Base-by-base conservation (phyloP, 2,888 invertebrate genomes). In the Drosophila longiperda region DNA sequence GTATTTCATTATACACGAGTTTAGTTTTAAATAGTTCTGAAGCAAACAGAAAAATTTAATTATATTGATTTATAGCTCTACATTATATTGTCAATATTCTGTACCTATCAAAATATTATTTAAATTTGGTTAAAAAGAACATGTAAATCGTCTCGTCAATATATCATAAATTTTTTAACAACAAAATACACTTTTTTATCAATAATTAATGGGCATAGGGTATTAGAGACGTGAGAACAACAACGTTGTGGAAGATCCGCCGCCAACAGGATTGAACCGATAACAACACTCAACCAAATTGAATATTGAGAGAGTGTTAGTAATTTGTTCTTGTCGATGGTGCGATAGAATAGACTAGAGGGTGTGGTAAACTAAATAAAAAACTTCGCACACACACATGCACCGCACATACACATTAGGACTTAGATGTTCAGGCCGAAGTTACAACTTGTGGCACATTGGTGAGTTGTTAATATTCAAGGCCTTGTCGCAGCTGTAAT, bases 381-480 rank as follows among this genome's bases (percentile, higher is more conserved):
- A 55, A 61, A 66, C 32, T 49, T 50, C 82, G 64, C 29, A 57
- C 38, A 26, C 8, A 29, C 8, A 26, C 20, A 40, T 29, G 29
- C 29, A 29, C 29, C 29, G 29, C 38, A 55, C 12, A 38, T 11
- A 32, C n/a, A 34, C 9, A 50, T 15, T 8, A 23, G 17, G 29
- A 29, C 38, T 32, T 20, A 40, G 29, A 40, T 33, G 45, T 34
- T 49, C 58, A 48, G 62, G 54, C 65, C 69, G 75, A 38, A 45
- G 57, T 62, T 64, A 66, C 65, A 80, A 83, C 73, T 77, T 83
- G 78, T 81, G 65, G 65, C 82, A 74, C 71, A 83, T 84, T 52
- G 71, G 84, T 66, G 74, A 73, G 70, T 60, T 84, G 81, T 77
- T 81, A 74, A 84, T 77, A 84, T 84, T 81, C 82, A 84, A 77